Base-by-base conservation (phyloP, 2,797 vertebrate genomes). In the Coilia nasus region DNA sequence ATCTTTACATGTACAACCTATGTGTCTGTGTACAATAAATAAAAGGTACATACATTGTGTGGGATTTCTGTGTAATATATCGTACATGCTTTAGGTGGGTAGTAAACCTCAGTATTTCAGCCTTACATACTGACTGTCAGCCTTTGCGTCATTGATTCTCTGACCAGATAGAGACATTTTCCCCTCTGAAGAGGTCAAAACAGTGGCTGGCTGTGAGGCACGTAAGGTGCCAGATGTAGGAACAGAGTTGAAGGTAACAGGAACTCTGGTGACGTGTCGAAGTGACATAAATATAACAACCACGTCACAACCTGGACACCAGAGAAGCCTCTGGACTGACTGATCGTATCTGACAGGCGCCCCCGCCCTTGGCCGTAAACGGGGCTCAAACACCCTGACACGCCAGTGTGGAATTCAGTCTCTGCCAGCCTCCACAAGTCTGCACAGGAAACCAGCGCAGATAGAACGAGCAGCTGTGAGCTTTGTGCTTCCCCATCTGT, bases 361-460 rank as follows among this genome's bases (percentile, higher is more conserved):
- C 67, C 28, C 28, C 67, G 67, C 67, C 67, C 67, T 17, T 15
- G 12, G 67, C 67, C 31, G 28, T 12, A 75, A 28, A 75, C 67
- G 6, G 12, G 25, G 31, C 28, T 75, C 14, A 75, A 75, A 75
- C 67, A 17, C 3, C 28, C 87, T 87, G 85, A 59, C 47, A 83
- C 82, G 47, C 64, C 9, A 21, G 17, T 84, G 83, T 84, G 81
- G 28, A 80, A 64, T 12, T 19, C 81, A 87, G 50, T 82, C 41
- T 84, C 28, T 82, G 62, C 2, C 47, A 14, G 31, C 67, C 67
- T 35, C 28, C 67, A 35, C 50, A 83, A 60, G 83, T 28, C 46
- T 81, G 23, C 1, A 87, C 87, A 88, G 86, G 87, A 88, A 88
- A 90, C 83, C 86, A 84, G 23, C 41, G 4, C 31, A 60, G 35